phyloP scores from a whole-genome alignment of 2,113 vertebrate species.

The Tringa solitaria region DNA sequence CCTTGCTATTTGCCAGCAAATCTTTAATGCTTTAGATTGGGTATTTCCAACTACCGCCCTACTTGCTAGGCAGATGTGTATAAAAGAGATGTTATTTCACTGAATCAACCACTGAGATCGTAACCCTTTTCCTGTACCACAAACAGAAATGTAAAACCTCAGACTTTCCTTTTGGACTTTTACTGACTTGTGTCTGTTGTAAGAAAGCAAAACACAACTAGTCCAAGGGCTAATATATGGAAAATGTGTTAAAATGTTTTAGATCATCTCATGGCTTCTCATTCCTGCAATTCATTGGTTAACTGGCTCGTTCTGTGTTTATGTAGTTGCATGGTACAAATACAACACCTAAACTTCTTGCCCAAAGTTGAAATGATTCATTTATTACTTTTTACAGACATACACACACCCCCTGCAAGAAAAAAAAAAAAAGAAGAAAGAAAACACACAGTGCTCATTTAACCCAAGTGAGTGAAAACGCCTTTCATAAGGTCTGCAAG shows the following conservation, averaged over 20 bases:
- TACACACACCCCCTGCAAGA: no score
- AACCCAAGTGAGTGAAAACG: constrained; percentile 72
- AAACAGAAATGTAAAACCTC: constrained; percentile 77
- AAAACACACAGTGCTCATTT: constrained; percentile 69
- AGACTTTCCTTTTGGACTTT: constrained; percentile 68
- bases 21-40: constrained; percentile 75
- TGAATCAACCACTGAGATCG: constrained; percentile 69
- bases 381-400: constrained; percentile 54
- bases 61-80: constrained; percentile 67
- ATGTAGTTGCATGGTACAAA: constrained; percentile 69
- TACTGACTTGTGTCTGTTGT: constrained; percentile 47
- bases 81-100: constrained; percentile 78
- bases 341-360: constrained; percentile 68
- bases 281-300: constrained; percentile 37
- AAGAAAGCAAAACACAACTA: constrained; percentile 51
- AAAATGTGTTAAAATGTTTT: constrained; percentile 55
- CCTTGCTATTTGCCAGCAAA: constrained; percentile 74
- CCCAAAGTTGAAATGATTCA: constrained; percentile 72
- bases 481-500: constrained; percentile 73
- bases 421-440: constrained; percentile 5
- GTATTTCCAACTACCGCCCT: constrained; percentile 76
- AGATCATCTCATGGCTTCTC: constrained; percentile 6
- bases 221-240: constrained; percentile 40
- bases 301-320: constrained; percentile 67
- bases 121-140: constrained; percentile 73